phyloP scores from a whole-genome alignment of 2,888 invertebrate species.

The Archaeoteleia sp. region DNA sequence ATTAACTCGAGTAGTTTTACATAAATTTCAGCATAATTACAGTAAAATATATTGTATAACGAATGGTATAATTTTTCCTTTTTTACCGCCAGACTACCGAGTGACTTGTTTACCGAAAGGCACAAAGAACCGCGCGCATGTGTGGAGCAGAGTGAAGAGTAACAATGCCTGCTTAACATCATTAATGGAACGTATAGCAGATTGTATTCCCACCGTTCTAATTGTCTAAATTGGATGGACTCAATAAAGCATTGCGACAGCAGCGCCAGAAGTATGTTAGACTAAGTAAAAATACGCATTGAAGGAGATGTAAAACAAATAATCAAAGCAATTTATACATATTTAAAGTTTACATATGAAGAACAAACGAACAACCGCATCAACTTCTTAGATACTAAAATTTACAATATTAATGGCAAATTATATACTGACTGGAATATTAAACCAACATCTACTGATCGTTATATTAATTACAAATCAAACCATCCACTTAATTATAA shows the following conservation, averaged over 20 bases:
- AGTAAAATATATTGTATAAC: too few relatives aligned
- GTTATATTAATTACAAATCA: too few relatives aligned
- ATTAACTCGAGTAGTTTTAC: too few relatives aligned
- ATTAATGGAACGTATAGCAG: slow-evolving; percentile 55
- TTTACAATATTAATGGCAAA: too few relatives aligned
- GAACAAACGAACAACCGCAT: too few relatives aligned
- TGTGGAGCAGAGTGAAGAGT: slow-evolving; percentile 45
- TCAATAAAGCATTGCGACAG: slow-evolving; percentile 67
- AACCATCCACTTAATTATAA: too few relatives aligned
- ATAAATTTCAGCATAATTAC: too few relatives aligned
- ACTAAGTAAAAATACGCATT: neutral
- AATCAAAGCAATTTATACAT: slow-evolving; percentile 7
- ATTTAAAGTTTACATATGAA: too few relatives aligned
- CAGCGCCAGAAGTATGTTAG: slow-evolving; percentile 6
- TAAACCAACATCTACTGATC: too few relatives aligned
- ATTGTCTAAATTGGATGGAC: slow-evolving; percentile 70
- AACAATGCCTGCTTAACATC: slow-evolving; percentile 56
- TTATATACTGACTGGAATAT: too few relatives aligned
- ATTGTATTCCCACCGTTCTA: slow-evolving; percentile 66
- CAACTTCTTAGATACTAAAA: too few relatives aligned
- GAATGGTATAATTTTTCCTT: too few relatives aligned
- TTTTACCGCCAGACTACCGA: neutral
- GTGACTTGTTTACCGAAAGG: neutral
- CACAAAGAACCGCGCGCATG: slow-evolving; percentile 3
- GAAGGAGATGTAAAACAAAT: neutral